A percentile compares a stretch with the other conserved stretches of the same genome.
These are phyloP conservation scores for Oxygymnocypris stewartii DNA, from an alignment of 2,113 vertebrate genomes.

Conservation along the genomic window DNA sequence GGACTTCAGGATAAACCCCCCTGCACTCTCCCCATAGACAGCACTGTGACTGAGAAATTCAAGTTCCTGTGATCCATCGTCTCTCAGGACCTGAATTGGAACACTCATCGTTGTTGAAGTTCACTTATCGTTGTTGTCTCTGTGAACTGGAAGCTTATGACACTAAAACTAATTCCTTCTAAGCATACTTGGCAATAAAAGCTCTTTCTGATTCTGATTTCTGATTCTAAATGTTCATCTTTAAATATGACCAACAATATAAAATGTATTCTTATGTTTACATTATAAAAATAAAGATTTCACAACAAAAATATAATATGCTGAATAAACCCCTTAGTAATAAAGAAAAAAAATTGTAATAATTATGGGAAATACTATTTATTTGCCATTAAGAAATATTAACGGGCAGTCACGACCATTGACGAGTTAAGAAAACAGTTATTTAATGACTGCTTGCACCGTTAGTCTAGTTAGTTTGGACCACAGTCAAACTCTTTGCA, in stretches of 20 bases:
- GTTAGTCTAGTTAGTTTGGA: neutral
- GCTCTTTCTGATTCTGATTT: too few species aligned
- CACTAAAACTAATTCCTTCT: too few species aligned
- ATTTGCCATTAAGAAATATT: neutral
- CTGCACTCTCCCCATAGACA: too few species aligned
- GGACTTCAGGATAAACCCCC: too few species aligned
- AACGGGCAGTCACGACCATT: neutral
- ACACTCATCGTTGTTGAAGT: too few species aligned
- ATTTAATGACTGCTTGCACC: neutral
- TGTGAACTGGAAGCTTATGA: too few species aligned
- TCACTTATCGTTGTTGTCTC: too few species aligned
- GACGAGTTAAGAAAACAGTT: neutral
- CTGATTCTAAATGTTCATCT: neutral
- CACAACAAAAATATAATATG: neutral
- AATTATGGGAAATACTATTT: neutral
- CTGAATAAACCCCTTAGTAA: neutral
- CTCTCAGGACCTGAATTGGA: too few species aligned
- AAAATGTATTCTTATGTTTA: neutral
- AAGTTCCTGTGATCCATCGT: too few species aligned
- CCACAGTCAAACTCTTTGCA: conserved; percentile 23
- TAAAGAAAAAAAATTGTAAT: neutral
- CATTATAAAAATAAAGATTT: neutral
- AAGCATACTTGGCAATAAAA: too few species aligned
- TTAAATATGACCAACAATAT: too few species aligned
- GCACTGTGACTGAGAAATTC: too few species aligned